phyloP scores from a whole-genome alignment of 2,113 vertebrate genomes.

The Brachypteracias leptosomus region DNA sequence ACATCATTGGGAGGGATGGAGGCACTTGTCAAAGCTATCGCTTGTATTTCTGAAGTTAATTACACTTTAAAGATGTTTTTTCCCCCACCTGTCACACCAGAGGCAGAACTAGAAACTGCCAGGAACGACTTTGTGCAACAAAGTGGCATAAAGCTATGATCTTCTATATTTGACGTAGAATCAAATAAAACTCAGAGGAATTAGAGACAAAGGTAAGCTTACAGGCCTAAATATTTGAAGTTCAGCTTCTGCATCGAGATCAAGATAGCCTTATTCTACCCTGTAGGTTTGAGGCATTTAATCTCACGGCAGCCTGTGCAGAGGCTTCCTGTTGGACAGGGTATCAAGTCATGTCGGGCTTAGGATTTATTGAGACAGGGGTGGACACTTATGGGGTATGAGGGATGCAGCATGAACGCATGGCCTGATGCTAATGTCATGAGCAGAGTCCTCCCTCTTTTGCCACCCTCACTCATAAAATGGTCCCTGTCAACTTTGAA shows the following conservation, averaged over 20 bases:
- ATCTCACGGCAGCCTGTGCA: neutral
- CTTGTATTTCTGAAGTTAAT: neutral
- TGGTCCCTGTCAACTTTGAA: rapidly evolving
- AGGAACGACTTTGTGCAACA: neutral
- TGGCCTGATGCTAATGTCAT: neutral
- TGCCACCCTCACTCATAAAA: neutral
- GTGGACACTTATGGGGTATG: neutral
- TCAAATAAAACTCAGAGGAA: neutral
- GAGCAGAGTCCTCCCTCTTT: neutral
- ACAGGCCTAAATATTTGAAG: neutral
- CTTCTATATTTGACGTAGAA: neutral
- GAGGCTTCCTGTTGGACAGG: neutral
- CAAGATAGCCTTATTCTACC: neutral
- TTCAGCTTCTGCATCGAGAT: neutral
- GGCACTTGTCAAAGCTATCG: neutral
- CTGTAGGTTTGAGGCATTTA: neutral
- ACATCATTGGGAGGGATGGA: neutral
- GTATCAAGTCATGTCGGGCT: neutral
- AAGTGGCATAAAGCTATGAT: neutral
- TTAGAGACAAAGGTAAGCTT: neutral
- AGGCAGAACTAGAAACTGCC: neutral
- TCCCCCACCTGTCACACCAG: neutral
- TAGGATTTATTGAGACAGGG: neutral
- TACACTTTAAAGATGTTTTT: neutral
- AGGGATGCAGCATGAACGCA: neutral